Evolutionary conservation across 2,797 vertebrate genomes (phyloP).

Genomic region (Pipistrellus kuhlii): DNA sequence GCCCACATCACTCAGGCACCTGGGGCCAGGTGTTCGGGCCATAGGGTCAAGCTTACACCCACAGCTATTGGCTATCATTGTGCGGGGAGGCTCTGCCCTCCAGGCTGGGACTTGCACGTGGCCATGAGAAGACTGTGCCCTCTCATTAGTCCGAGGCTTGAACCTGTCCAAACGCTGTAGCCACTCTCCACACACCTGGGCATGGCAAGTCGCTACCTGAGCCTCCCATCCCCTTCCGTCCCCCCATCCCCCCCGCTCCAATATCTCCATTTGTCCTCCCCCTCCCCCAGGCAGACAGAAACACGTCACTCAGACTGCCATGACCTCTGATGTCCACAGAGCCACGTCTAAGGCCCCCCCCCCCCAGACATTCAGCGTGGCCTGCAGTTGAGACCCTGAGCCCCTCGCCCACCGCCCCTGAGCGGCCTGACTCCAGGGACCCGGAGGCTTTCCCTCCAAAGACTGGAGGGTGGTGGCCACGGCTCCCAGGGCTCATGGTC

Average conservation of each 20-base stretch:
- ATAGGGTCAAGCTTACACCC: too few relatives aligned
- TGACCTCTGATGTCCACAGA: not conserved
- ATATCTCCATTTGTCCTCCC: too few relatives aligned
- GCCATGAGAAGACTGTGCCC: too few relatives aligned
- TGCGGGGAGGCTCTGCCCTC: too few relatives aligned
- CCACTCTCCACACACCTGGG: not conserved
- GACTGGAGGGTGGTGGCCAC: not conserved
- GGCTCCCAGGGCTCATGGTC: rapidly evolving
- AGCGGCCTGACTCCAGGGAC: rapidly evolving
- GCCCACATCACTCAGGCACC: too few relatives aligned
- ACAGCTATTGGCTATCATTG: too few relatives aligned
- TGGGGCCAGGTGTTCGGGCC: too few relatives aligned
- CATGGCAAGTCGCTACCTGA: not conserved
- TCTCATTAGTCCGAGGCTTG: too few relatives aligned
- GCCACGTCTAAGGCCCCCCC: not conserved
- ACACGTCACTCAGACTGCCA: too few relatives aligned
- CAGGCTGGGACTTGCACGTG: too few relatives aligned
- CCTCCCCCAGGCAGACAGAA: not conserved
- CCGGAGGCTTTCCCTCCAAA: not conserved
- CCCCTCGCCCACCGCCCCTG: too few relatives aligned
- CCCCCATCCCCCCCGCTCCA: not conserved
- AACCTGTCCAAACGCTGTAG: too few relatives aligned
- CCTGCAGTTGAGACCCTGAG: not conserved
- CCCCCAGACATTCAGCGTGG: not conserved
- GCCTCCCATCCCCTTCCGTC: not conserved